phyloP scores from a whole-genome alignment of 2,888 invertebrate genomes.

The Pharmacophagus antenor region DNA sequence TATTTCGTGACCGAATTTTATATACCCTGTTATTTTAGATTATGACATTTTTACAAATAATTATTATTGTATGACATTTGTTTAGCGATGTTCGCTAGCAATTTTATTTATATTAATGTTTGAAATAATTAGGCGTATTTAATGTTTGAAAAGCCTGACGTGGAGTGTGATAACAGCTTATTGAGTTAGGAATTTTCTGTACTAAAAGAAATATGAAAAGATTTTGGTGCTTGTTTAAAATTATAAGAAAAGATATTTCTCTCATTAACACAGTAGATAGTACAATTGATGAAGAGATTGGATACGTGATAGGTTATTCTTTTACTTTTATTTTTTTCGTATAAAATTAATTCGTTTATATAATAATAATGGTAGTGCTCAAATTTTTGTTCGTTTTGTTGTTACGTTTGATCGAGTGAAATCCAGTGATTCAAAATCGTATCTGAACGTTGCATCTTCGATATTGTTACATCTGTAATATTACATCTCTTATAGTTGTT shows the following conservation, averaged over 20 bases:
- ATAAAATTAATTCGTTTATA: not conserved
- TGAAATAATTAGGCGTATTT: conserved; percentile 5
- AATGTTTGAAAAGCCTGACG: conserved; percentile 17
- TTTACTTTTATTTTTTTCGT: not conserved
- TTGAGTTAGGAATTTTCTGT: conserved; percentile 14
- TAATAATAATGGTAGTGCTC: conserved; percentile 8
- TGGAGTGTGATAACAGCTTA: conserved; percentile 24
- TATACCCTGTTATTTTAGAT: not conserved
- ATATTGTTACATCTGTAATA: conserved; percentile 36
- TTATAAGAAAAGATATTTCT: conserved; percentile 1
- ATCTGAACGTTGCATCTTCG: conserved; percentile 23
- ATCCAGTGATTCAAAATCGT: conserved; percentile 18
- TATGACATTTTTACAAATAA: not conserved
- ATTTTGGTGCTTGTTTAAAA: conserved; percentile 30
- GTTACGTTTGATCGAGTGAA: conserved; percentile 4
- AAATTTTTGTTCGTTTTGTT: conserved; percentile 12
- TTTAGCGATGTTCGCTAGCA: not conserved
- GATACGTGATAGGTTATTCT: not conserved
- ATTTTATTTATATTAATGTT: not conserved
- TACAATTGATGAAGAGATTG: not conserved
- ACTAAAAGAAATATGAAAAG: conserved; percentile 1
- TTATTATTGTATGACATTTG: not conserved
- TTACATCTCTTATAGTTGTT: conserved; percentile 42
- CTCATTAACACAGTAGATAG: not conserved
- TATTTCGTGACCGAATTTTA: not conserved